Conservation (phyloP, 2,797 vertebrate species). For the Acanthiza pusilla region DNA sequence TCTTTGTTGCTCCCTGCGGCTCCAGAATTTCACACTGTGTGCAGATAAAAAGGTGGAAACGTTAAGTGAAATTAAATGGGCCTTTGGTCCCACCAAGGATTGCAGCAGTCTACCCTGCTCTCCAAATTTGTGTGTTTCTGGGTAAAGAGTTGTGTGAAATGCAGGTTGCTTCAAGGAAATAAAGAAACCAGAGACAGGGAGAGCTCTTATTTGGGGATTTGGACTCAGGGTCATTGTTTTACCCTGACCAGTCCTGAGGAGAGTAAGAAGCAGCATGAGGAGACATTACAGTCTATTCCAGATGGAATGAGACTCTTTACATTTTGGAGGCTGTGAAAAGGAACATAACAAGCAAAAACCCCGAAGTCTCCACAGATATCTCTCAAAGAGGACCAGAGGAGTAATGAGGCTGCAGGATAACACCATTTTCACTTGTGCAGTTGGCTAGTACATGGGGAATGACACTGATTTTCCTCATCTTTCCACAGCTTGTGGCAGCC, state of each 20-base stretch:
- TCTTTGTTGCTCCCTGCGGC: background rate
- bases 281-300: background rate
- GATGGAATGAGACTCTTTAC: background rate
- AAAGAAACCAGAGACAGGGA: background rate
- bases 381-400: background rate
- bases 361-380: too few relatives aligned
- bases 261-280: background rate
- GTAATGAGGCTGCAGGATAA: background rate
- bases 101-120: background rate
- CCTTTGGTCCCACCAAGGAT: background rate
- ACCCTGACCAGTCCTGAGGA: background rate
- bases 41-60: background rate
- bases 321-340: background rate
- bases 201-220: background rate
- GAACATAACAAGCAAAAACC: background rate
- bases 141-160: background rate
- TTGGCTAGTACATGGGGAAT: background rate
- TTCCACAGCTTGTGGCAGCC: conserved; percentile 79
- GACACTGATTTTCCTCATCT: background rate
- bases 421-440: background rate
- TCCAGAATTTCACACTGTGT: background rate
- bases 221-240: background rate
- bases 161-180: background rate
- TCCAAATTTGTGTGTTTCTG: background rate
- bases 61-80: background rate